Conservation (phyloP, 1,140 invertebrate species). For the Archegozetes longisetosus region DNA sequence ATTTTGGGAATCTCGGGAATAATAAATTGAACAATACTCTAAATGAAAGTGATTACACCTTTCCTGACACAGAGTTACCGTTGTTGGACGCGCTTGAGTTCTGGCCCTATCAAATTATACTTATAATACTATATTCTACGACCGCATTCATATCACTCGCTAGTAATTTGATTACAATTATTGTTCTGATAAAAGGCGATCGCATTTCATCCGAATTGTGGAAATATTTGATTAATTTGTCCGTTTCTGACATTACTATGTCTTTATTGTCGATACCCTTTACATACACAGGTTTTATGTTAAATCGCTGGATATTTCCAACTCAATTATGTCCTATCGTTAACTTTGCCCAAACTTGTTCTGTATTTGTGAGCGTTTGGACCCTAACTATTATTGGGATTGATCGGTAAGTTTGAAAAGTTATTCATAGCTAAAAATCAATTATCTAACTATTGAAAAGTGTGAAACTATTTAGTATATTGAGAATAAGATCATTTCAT, state of each 20-base stretch:
- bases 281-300: slow-evolving; percentile 32
- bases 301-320: slow-evolving; percentile 30
- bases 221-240: slow-evolving; percentile 31
- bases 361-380: slow-evolving; percentile 31
- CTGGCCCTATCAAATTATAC: slow-evolving; percentile 23
- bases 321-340: slow-evolving; percentile 30
- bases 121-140: slow-evolving; percentile 28
- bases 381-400: slow-evolving; percentile 32
- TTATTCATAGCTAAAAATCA: background rate
- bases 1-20: background rate
- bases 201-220: slow-evolving; percentile 27
- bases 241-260: slow-evolving; percentile 31
- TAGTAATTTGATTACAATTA: slow-evolving; percentile 29
- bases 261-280: slow-evolving; percentile 33
- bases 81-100: slow-evolving; percentile 17
- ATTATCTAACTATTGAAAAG: background rate
- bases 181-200: slow-evolving; percentile 27
- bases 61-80: background rate
- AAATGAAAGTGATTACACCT: too few species aligned
- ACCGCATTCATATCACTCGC: slow-evolving; percentile 27
- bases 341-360: slow-evolving; percentile 29
- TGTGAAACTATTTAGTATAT: background rate
- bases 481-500: too few species aligned
- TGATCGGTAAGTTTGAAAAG: slow-evolving; percentile 27
- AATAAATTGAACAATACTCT: background rate